Base-by-base conservation (phyloP, 2,797 vertebrate species). In the Sebastes glaucus region DNA sequence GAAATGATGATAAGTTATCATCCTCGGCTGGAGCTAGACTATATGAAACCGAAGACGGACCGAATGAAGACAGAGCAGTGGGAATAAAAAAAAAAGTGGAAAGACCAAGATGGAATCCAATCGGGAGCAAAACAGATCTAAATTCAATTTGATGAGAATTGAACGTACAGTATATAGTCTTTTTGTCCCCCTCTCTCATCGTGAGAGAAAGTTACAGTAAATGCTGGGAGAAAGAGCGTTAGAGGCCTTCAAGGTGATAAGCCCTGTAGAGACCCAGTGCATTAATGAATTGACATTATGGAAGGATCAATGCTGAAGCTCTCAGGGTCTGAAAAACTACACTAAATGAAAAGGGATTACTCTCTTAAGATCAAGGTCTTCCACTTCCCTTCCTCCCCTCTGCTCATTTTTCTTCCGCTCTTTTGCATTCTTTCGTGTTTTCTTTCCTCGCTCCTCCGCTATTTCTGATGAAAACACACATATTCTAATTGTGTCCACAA, bases 301-400 rank as follows among this genome's bases (percentile, higher is more conserved):
- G 78, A 74, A 85, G 88, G 92, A 94, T 95, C 94, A 94, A 94
- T 94, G 90, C 80, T 73, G 82, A 88, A 81, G 87, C 89, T 94
- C 88, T 88, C 80, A 90, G 84, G 76, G 88, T 90, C 86, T 90
- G 82, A 90, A 92, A 90, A 92, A 89, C 85, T 87, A 63, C 67
- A 88, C 86, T 83, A 93, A 94, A 96, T 95, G 94, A 94, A 95
- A 94, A 93, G 88, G 93, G 91, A 95, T 95, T 95, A 93, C 85
- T 92, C 90, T 93, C 89, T 88, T 86, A 93, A 93, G 92, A 95
- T 94, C 94, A 94, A 91, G 94, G 94, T 90, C 87, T 86, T 84
- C 81, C 67, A 83, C 69, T 86, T 77, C 65, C 65, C 25, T 59
- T 70, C 75, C 33, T 23, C 61, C 77, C 56, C 55, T 35, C 72